A percentile compares a stretch with the other conserved stretches of the same genome.
phyloP scores from a whole-genome alignment of 2,797 vertebrate species.

The Onychomys torridus region DNA sequence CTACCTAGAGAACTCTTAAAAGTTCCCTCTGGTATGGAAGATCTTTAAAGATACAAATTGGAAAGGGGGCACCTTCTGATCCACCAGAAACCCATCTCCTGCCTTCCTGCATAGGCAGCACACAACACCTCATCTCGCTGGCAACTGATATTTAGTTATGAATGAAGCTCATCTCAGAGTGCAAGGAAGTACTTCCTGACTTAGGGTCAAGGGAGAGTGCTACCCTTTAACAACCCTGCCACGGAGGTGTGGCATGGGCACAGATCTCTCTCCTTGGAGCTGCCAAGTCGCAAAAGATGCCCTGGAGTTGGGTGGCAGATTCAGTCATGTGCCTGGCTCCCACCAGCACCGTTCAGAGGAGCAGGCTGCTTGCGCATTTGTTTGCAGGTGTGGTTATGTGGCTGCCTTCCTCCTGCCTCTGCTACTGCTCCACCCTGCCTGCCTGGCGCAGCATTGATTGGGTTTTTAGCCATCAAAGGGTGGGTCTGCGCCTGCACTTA shows the following conservation, averaged over 20 bases:
- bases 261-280: not conserved
- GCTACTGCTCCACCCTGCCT: not conserved
- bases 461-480: not conserved
- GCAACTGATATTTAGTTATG: conserved; percentile 45
- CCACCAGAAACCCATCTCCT: not conserved
- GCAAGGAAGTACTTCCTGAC: not conserved
- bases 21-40: not conserved
- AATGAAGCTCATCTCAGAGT: not conserved
- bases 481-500: not conserved
- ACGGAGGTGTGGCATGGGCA: not conserved
- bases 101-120: not conserved
- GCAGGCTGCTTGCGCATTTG: not conserved
- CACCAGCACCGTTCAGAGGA: not conserved
- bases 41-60: not conserved
- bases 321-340: not conserved
- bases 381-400: not conserved
- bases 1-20: conserved; percentile 6
- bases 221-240: not conserved
- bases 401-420: not conserved
- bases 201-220: conserved; percentile 55
- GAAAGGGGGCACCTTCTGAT: not conserved
- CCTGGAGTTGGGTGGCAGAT: not conserved
- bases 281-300: not conserved
- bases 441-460: not conserved
- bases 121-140: not conserved